Evolutionary conservation across 2,888 invertebrate genomes (phyloP), one percentile per base, ranked within the genome.

Genomic region (Caenorhabditis sp.): DNA sequence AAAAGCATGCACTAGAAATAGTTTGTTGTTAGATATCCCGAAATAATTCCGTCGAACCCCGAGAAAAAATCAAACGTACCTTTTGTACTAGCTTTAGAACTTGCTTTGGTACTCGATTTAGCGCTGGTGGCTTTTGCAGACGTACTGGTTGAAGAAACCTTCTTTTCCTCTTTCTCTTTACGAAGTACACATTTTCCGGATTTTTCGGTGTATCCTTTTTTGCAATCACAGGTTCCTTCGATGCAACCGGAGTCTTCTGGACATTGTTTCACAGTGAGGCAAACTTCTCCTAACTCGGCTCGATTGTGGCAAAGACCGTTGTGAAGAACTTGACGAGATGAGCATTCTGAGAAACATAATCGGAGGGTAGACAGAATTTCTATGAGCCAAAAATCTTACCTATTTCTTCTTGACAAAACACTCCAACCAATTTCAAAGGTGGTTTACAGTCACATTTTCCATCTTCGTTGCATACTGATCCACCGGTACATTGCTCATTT

Each of bases 11-110:
- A 31, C 10, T 31, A 31, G 31, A 31, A 7, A 31, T 31, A 31
- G 31, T 31, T 31, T 31, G 31, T 31, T 31, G 31, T 31, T 31
- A 31, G 31, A 31, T 10, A 31, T 10, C 31, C 31, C 31, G 31
- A 31, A 31, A 31, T 70, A 83, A 84, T 84, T 83, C 84, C 84
- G 84, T 83, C 84, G 84, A 83, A 83, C 82, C 84, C 84, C 83
- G 83, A 80, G n/a, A n/a, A n/a, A n/a, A n/a, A n/a, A n/a, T n/a
- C n/a, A n/a, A n/a, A n/a, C n/a, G n/a, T 31, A 31, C 31, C 31
- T 31, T 31, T 31, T 31, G 31, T 31, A 10, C 31, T 31, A 36
- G 7, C 10, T 10, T 36, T 36, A 5, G 36, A 36, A 43, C 14
- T 43, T 43, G 43, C 43, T 43, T 43, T 43, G 17, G 43, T 21